phyloP scores from a whole-genome alignment of 2,113 vertebrate species.

The Rhea pennata region DNA sequence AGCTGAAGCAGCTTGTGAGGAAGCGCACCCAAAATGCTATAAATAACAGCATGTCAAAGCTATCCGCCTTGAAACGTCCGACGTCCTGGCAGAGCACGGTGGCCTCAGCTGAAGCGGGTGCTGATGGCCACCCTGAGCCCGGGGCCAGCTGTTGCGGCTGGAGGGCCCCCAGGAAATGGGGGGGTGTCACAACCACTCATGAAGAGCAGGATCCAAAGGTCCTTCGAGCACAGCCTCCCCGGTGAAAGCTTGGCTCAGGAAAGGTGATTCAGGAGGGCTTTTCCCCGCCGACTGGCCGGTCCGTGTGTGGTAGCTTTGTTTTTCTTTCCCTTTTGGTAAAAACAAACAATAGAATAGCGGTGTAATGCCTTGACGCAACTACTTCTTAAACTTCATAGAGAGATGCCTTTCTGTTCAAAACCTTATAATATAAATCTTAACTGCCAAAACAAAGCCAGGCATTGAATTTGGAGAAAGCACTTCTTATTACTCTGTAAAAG shows the following conservation, averaged over 20 bases:
- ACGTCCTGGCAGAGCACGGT: slow-evolving; percentile 14
- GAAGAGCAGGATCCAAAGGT: background rate
- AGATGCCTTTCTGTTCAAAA: background rate
- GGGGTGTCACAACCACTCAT: background rate
- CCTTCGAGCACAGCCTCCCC: background rate
- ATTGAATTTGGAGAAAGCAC: slow-evolving; percentile 27
- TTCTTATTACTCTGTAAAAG: slow-evolving; percentile 36
- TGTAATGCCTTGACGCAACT: background rate
- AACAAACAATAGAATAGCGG: background rate
- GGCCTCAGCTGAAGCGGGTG: background rate
- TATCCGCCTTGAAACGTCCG: slow-evolving; percentile 10
- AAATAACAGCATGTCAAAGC: background rate
- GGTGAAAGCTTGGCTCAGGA: background rate
- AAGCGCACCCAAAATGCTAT: background rate
- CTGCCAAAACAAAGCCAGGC: background rate
- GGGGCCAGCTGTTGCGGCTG: rapidly evolving
- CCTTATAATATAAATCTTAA: slow-evolving; percentile 23
- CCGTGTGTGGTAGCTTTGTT: background rate
- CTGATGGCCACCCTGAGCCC: background rate
- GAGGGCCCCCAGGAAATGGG: rapidly evolving
- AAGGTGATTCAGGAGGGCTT: background rate
- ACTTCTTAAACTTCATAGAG: background rate
- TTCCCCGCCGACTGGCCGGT: background rate
- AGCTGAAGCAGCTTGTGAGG: background rate
- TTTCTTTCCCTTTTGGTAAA: background rate